Conservation (phyloP, 2,888 invertebrate genomes). For the Drepana falcataria region DNA sequence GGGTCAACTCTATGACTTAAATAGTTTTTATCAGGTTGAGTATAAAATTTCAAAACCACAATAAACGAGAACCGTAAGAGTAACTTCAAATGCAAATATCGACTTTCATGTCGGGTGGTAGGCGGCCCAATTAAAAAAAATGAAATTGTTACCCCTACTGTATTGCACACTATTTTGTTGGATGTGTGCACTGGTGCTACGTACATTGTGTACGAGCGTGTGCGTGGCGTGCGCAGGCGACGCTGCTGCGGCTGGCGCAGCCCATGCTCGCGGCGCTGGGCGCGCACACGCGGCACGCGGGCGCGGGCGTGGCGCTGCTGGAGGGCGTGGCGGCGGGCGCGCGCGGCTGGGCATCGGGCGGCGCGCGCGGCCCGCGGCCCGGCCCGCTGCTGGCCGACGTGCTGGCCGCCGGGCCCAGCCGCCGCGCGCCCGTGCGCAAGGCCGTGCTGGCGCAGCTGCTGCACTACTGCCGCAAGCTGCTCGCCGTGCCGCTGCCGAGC, state of each 20-base stretch:
- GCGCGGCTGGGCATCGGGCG: slow-evolving; percentile 82
- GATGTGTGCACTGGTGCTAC: no score
- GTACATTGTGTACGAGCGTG: slow-evolving; percentile 44
- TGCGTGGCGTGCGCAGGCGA: slow-evolving; percentile 20
- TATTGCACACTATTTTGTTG: no score
- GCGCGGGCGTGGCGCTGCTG: slow-evolving; percentile 82
- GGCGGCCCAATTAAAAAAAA: no score
- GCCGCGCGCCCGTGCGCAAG: slow-evolving; percentile 82
- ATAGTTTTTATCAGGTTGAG: no score
- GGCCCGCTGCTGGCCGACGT: slow-evolving; percentile 81
- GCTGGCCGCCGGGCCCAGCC: slow-evolving; percentile 72
- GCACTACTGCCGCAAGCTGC: slow-evolving; percentile 81
- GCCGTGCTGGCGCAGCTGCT: slow-evolving; percentile 85
- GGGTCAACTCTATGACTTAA: no score
- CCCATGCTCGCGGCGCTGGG: slow-evolving; percentile 83
- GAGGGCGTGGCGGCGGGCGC: slow-evolving; percentile 81
- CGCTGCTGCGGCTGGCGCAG: slow-evolving; percentile 82
- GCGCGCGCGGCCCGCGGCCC: slow-evolving; percentile 66
- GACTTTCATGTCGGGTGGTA: no score
- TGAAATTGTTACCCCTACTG: no score
- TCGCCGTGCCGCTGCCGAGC: slow-evolving; percentile 66
- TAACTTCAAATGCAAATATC: no score
- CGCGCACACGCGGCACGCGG: slow-evolving; percentile 77
- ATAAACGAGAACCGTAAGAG: no score
- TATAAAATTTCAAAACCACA: no score